Evolutionary conservation across 2,113 vertebrate genomes (phyloP).

Genomic region (Elachura formosa): DNA sequence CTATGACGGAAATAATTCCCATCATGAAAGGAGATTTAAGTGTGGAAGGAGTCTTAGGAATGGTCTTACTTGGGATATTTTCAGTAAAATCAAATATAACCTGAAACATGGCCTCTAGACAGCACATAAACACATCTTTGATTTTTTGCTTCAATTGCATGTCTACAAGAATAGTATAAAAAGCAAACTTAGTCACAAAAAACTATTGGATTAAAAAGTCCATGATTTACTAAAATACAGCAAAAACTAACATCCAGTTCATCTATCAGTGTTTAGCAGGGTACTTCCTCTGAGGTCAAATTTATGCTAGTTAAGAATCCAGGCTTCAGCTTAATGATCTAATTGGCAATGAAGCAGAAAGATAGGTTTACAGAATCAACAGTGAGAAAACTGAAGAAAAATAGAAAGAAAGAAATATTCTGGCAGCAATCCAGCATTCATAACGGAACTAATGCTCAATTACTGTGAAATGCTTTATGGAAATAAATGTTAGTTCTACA

Average conservation of each 20-base stretch:
- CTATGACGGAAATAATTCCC: background rate
- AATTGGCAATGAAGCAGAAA: background rate
- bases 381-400: background rate
- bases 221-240: background rate
- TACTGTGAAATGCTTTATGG: constrained; percentile 50
- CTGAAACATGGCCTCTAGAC: background rate
- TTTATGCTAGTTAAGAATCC: background rate
- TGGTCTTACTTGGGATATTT: background rate
- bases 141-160: background rate
- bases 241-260: background rate
- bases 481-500: constrained; percentile 64
- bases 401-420: background rate
- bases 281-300: background rate
- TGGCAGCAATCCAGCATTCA: constrained; percentile 29
- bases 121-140: background rate
- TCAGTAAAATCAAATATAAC: background rate
- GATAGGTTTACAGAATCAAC: background rate
- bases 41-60: background rate
- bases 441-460: constrained; percentile 49
- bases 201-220: background rate
- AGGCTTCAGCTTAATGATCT: background rate
- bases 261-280: background rate
- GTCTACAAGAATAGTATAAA: background rate
- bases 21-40: background rate
- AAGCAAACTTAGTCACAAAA: background rate